Base-by-base conservation (phyloP, 2,113 vertebrate genomes). In the Mustelus asterias region DNA sequence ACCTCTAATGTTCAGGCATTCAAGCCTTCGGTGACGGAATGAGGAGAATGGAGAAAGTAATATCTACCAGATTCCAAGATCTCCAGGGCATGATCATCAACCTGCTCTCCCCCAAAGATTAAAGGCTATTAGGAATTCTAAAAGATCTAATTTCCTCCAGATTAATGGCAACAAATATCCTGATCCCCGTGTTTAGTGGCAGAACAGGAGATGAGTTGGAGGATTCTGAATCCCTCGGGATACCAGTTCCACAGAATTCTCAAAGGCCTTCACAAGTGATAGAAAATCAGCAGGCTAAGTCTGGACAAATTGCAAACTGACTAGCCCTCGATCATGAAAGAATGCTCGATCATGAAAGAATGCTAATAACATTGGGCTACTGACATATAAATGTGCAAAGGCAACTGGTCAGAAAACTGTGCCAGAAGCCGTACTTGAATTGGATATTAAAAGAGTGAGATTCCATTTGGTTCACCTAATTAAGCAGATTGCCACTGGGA, bases 51-150 rank as follows among this genome's bases (percentile, higher is more conserved):
- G 80, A 83, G 80, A 83, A 20, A 44, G 37, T 41, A 83, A 83
- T 83, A 83, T 83, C 80, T 83, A 83, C 80, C 80, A 41, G 80
- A 83, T 83, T 83, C 80, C 37, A 41, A 83, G 80, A 83, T 83
- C 80, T 83, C 37, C 37, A 83, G 80, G 80, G 80, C 80, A 83
- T 83, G 80, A 83, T 44, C 37, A 83, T 44, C 80, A 83, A 37
- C 16, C 37, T 44, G n/a, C 80, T 44, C 16, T 41, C 80, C 5
- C 37, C 37, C 80, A 83, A 41, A 41, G 80, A 83, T 83, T 83
- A 83, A 83, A 41, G 80, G 16, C 16, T 83, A 83, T 83, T 41
- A 83, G 18, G 37, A 83, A 83, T 83, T 83, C 80, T 41, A 44
- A 20, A 83, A 83, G 37, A 18, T 83, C 80, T 83, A 22, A 83